phyloP scores from a whole-genome alignment of 2,888 invertebrate genomes.

The Xylophagus ater region DNA sequence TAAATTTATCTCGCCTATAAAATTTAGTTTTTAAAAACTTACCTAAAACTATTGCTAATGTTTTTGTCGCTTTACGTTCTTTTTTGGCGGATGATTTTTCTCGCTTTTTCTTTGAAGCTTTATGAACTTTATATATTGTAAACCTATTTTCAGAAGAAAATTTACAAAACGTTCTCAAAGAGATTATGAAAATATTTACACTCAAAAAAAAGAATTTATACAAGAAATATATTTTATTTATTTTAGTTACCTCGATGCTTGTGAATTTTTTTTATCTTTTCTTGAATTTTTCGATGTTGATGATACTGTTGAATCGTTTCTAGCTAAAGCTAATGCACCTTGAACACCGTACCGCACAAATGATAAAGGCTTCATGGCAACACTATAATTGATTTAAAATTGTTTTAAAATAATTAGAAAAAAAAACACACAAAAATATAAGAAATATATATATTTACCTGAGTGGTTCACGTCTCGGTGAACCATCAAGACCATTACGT shows the following conservation, averaged over 20 bases:
- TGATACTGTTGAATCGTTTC: conserved; percentile 48
- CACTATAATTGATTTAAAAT: conserved; percentile 26
- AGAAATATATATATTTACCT: conserved; percentile 26
- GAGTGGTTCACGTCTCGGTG: conserved; percentile 36
- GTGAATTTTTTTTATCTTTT: conserved; percentile 41
- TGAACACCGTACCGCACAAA: conserved; percentile 38
- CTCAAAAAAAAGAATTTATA: conserved; percentile 7
- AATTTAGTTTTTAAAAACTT: too few species aligned
- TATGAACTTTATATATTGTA: conserved; percentile 88
- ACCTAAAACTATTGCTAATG: conserved; percentile 97
- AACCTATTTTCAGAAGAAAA: conserved; percentile 49
- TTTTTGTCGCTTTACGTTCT: conserved; percentile 97
- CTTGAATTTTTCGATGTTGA: conserved; percentile 41
- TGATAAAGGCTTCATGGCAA: conserved; percentile 52
- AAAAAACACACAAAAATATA: conserved; percentile 10
- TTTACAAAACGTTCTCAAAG: background rate
- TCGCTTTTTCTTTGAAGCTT: conserved; percentile 87
- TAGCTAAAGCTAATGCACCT: conserved; percentile 38
- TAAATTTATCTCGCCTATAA: too few species aligned
- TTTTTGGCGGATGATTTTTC: conserved; percentile 89
- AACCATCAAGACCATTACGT: conserved; percentile 33
- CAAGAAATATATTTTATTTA: too few species aligned
- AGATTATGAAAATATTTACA: background rate
- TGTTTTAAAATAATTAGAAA: conserved; percentile 7
- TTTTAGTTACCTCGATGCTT: conserved; percentile 37